Evolutionary conservation across 2,888 invertebrate genomes (phyloP).

Genomic region (Gastrophysa polygoni): DNA sequence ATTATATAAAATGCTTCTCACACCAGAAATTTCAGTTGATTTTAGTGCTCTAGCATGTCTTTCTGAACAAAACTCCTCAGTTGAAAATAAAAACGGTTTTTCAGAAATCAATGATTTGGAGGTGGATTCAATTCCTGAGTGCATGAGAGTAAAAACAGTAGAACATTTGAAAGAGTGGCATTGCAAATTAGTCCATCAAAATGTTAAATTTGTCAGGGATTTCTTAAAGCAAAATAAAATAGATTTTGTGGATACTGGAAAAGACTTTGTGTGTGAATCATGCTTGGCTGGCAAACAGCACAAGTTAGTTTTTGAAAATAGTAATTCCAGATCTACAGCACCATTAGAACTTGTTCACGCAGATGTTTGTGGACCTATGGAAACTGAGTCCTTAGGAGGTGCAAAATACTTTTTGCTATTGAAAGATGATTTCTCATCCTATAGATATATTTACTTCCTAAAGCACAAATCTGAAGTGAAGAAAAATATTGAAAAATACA

Average conservation of each 20-base stretch:
- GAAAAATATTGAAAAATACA: constrained; percentile 32
- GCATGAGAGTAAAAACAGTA: constrained; percentile 1
- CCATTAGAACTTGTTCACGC: constrained; percentile 26
- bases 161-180: constrained; percentile 20
- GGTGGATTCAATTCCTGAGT: background rate
- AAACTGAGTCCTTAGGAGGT: constrained; percentile 17
- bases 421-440: constrained; percentile 35
- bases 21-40: background rate
- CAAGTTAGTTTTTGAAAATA: constrained; percentile 16
- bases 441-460: constrained; percentile 34
- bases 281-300: constrained; percentile 29
- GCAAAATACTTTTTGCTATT: constrained; percentile 31
- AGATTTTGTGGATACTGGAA: constrained; percentile 13
- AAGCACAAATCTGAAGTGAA: constrained; percentile 34
- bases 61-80: background rate
- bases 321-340: constrained; percentile 18
- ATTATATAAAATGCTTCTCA: constrained; percentile 19
- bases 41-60: background rate
- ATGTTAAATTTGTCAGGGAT: constrained; percentile 18
- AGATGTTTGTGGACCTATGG: constrained; percentile 29
- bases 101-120: background rate
- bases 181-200: constrained; percentile 20
- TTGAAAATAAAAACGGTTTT: background rate
- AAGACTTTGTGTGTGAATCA: constrained; percentile 16
- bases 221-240: constrained; percentile 18